A percentile compares a stretch with the other conserved stretches of the same genome.
Conservation (phyloP, 2,113 vertebrate species). For the Nymphicus hollandicus region DNA sequence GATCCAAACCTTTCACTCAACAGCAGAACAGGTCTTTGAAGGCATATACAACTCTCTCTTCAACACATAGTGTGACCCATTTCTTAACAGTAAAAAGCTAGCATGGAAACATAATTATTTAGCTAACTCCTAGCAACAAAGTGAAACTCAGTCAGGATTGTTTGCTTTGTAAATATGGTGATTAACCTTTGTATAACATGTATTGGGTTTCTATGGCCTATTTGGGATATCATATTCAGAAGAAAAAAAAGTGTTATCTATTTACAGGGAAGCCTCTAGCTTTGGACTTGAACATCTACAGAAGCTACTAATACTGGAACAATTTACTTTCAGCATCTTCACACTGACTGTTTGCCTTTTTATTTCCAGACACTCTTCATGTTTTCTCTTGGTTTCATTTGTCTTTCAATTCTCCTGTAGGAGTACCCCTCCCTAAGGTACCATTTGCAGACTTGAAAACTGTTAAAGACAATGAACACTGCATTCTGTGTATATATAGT, state of each 20-base stretch:
- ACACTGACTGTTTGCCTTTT: constrained; percentile 67
- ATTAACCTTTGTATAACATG: constrained; percentile 7
- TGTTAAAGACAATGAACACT: constrained; percentile 76
- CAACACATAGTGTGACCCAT: background rate
- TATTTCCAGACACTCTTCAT: constrained; percentile 27
- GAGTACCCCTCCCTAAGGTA: constrained; percentile 67
- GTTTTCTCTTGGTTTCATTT: constrained; percentile 40
- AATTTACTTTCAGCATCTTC: constrained; percentile 67
- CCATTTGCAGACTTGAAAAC: constrained; percentile 69
- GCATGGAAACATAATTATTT: constrained; percentile 24
- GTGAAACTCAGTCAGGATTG: constrained; percentile 45
- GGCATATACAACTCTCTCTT: background rate
- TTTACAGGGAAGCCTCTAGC: constrained; percentile 81
- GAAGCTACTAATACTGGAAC: constrained; percentile 71
- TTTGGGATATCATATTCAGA: constrained; percentile 44
- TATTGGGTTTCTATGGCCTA: constrained; percentile 58
- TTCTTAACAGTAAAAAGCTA: constrained; percentile 45
- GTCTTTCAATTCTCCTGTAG: constrained; percentile 37
- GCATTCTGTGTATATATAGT: constrained; percentile 76
- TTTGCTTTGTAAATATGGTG: background rate
- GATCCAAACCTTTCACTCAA: constrained; percentile 29
- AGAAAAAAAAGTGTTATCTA: constrained; percentile 58
- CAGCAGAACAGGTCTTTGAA: background rate
- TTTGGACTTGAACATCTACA: constrained; percentile 79
- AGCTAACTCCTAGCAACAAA: constrained; percentile 29